Conservation (phyloP, 2,797 vertebrate genomes). For the Micrastur ruficollis region DNA sequence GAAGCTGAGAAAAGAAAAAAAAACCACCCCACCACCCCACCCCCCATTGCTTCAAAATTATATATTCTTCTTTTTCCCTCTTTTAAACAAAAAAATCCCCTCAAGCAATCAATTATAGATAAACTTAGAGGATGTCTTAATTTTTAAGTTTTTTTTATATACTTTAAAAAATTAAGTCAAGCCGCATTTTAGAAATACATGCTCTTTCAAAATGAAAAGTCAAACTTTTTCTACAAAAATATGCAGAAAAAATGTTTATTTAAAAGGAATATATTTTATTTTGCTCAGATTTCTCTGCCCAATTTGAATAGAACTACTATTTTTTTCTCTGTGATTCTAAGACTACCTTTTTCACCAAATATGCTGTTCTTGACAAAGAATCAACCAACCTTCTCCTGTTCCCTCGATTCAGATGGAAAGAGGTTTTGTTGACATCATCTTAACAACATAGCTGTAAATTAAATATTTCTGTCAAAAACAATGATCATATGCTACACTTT, state of each 20-base stretch:
- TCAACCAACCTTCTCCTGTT: background rate
- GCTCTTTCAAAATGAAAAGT: background rate
- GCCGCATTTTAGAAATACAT: background rate
- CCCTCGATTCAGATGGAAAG: background rate
- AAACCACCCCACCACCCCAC: background rate
- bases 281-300: background rate
- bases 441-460: background rate
- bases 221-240: background rate
- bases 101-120: background rate
- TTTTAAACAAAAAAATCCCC: background rate
- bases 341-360: background rate
- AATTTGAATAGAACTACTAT: background rate
- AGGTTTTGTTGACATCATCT: background rate
- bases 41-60: background rate
- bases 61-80: background rate
- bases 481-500: background rate
- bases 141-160: background rate
- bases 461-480: constrained; percentile 16
- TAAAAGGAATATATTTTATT: background rate
- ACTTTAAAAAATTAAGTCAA: background rate
- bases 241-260: background rate
- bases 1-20: background rate
- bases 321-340: background rate
- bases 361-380: background rate
- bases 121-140: background rate